Evolutionary conservation across 2,888 invertebrate species (phyloP).

Genomic region (Dyspetes luteomarginatus): DNA sequence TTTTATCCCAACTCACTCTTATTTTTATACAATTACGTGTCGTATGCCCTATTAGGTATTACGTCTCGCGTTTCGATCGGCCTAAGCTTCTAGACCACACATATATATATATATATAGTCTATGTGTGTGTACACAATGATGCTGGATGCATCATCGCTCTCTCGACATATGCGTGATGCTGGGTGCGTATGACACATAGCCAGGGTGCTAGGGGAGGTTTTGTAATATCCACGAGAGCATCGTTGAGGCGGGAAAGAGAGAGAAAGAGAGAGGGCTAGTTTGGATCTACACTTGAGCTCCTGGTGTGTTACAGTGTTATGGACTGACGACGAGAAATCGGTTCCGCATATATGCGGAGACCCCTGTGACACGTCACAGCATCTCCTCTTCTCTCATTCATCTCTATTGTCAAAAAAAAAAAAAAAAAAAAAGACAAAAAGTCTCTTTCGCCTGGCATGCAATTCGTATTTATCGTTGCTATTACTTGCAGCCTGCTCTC

Average conservation of each 20-base stretch:
- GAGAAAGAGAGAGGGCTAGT: constrained; percentile 1
- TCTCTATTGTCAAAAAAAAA: constrained; percentile 54
- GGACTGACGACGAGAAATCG: constrained; percentile 15
- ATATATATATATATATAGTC: neutral
- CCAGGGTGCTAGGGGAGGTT: constrained; percentile 32
- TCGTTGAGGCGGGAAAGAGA: constrained; percentile 23
- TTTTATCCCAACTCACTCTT: neutral
- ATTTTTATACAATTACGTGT: constrained; percentile 24
- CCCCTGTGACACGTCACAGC: constrained; percentile 52
- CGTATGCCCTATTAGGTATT: constrained; percentile 46
- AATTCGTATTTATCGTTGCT: constrained; percentile 50
- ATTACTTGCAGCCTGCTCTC: constrained; percentile 56
- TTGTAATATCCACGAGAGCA: constrained; percentile 18
- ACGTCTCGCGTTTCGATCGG: constrained; percentile 36
- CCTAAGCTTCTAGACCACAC: constrained; percentile 54
- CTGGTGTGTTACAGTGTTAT: constrained; percentile 59
- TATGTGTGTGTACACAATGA: constrained; percentile 5
- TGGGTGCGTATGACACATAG: constrained; percentile 62
- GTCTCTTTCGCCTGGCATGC: constrained; percentile 34
- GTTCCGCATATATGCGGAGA: constrained; percentile 27
- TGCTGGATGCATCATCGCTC: constrained; percentile 64
- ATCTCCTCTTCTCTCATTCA: constrained; percentile 42
- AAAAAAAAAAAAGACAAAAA: constrained; percentile 16
- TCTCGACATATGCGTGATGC: constrained; percentile 64
- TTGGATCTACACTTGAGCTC: constrained; percentile 43